These are phyloP conservation scores for Aporophyla lueneburgensis DNA, from an alignment of 2,888 invertebrate genomes.

Conservation along the genomic window DNA sequence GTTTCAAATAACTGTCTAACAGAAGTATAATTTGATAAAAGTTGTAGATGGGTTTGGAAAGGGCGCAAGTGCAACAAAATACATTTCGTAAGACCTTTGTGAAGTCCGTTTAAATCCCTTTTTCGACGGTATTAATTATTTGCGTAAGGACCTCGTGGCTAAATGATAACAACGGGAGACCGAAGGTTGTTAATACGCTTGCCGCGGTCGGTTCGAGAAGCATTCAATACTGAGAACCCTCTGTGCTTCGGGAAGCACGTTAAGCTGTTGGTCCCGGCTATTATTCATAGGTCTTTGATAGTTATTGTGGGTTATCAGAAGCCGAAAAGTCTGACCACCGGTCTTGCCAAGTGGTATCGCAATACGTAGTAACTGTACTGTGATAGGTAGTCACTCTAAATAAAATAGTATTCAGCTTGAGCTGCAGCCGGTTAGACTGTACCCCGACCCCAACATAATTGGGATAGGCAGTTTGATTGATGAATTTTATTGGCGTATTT, in stretches of 20 bases:
- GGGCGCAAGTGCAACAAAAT: neutral
- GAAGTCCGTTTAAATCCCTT: neutral
- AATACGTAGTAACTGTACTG: neutral
- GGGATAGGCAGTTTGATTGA: neutral
- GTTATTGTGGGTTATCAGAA: no score
- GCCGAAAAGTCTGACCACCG: neutral
- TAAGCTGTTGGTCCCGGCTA: neutral
- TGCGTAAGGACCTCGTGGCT: neutral
- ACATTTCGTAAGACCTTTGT: neutral
- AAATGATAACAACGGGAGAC: no score
- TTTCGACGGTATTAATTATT: conserved; percentile 23
- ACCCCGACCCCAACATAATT: neutral
- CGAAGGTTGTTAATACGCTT: neutral
- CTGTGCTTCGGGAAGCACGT: neutral
- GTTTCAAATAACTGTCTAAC: conserved; percentile 1
- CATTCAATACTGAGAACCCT: neutral
- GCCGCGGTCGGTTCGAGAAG: neutral
- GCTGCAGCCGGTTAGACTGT: neutral
- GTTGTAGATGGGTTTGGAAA: neutral
- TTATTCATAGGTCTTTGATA: no score
- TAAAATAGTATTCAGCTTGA: neutral
- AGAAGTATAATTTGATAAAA: neutral
- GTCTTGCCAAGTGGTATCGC: neutral
- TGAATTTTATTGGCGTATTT: conserved; percentile 35
- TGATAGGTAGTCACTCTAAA: no score